A percentile compares a stretch with the other conserved stretches of the same genome.
Conservation (phyloP, 2,113 vertebrate species). For the Acrocephalus arundinaceus region DNA sequence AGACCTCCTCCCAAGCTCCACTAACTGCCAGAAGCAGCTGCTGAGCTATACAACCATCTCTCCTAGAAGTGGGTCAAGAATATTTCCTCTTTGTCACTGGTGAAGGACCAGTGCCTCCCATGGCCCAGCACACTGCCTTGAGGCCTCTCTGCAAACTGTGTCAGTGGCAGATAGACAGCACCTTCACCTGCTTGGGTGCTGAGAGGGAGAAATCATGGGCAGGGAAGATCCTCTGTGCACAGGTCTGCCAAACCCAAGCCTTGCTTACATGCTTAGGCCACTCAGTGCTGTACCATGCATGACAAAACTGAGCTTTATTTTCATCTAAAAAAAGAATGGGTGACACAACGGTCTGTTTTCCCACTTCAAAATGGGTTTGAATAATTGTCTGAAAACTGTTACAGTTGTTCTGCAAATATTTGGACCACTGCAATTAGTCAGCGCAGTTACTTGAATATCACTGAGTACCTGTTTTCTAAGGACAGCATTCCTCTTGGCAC, state of each 20-base stretch:
- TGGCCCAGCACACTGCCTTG: background rate
- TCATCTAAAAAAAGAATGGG: background rate
- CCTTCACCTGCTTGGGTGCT: background rate
- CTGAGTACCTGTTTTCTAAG: background rate
- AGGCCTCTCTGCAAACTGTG: background rate
- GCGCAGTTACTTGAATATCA: background rate
- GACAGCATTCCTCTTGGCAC: background rate
- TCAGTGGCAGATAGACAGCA: fast-evolving
- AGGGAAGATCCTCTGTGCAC: background rate
- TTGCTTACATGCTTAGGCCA: background rate
- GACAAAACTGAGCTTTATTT: background rate
- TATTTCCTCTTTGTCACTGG: background rate
- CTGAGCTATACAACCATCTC: background rate
- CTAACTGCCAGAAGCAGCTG: background rate
- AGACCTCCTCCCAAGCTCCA: background rate
- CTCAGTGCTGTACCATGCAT: background rate
- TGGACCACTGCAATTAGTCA: background rate
- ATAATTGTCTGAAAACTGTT: background rate
- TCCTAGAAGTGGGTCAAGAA: background rate
- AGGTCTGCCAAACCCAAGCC: background rate
- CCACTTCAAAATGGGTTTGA: background rate
- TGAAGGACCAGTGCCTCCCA: background rate
- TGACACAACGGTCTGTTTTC: background rate
- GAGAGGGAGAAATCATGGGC: background rate
- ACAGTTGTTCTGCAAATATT: background rate